Conservation (phyloP, 2,888 invertebrate genomes). For the Pelosia muscerda region DNA sequence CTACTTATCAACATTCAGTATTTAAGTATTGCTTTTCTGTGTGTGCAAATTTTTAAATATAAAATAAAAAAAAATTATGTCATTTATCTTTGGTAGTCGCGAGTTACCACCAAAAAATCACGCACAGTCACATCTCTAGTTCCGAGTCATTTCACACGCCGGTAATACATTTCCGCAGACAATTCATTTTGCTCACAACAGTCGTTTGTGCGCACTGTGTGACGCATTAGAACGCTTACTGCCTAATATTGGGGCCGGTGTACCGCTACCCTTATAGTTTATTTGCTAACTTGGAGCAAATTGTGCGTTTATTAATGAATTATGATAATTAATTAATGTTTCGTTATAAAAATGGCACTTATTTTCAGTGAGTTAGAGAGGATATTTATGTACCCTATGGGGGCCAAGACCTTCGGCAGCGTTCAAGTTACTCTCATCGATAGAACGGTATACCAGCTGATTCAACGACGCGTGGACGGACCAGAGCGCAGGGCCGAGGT, state of each 20-base stretch:
- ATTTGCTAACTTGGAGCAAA: conserved; percentile 66
- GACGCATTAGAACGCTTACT: conserved; percentile 58
- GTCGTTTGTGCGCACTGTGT: conserved; percentile 65
- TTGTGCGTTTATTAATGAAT: conserved; percentile 70
- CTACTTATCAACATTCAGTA: no score
- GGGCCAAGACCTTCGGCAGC: no score
- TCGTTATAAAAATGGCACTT: conserved; percentile 20
- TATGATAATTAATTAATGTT: conserved; percentile 69
- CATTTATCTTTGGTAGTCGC: no score
- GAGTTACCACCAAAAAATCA: conserved; percentile 7
- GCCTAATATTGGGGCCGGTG: conserved; percentile 21
- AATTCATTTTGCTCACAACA: conserved; percentile 69
- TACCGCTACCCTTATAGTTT: conserved; percentile 54
- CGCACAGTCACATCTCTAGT: conserved; percentile 36
- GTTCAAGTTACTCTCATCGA: no score
- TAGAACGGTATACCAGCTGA: no score
- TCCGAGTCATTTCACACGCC: conserved; percentile 52
- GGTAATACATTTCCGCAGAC: conserved; percentile 62
- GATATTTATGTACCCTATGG: not conserved
- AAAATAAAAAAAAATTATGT: no score
- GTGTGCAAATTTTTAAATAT: no score
- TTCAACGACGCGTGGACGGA: no score
- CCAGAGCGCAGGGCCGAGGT: no score
- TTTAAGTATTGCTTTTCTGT: no score
- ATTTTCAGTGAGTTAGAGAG: not conserved